Conservation (phyloP, 2,113 vertebrate genomes). For the Erythrolamprus reginae region DNA sequence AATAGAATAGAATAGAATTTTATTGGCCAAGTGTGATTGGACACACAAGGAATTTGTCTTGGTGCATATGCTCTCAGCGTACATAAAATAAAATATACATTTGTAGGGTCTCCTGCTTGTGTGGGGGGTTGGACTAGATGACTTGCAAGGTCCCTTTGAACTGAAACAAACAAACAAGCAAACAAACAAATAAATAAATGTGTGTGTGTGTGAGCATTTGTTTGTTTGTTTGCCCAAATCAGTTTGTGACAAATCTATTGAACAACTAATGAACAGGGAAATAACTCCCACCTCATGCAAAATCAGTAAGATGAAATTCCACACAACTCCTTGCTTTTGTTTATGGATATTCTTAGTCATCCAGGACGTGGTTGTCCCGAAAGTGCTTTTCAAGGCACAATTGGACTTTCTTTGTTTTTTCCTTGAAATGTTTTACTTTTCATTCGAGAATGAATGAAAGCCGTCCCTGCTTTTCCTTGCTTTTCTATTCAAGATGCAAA, state of each 20-base stretch:
- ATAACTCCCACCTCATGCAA: not conserved
- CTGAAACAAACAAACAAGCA: too few species aligned
- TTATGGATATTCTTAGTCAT: not conserved
- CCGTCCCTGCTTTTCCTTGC: not conserved
- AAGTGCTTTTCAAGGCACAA: not conserved
- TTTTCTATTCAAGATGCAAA: not conserved
- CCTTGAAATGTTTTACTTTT: not conserved
- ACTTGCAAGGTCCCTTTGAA: too few species aligned
- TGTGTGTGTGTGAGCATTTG: too few species aligned
- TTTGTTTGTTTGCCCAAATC: not conserved
- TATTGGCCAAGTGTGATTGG: too few species aligned
- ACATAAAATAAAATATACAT: too few species aligned
- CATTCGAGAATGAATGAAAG: too few species aligned
- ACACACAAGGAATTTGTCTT: too few species aligned
- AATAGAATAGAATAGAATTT: too few species aligned
- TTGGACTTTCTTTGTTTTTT: not conserved
- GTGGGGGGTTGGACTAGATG: too few species aligned
- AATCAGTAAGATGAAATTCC: not conserved
- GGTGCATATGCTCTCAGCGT: too few species aligned
- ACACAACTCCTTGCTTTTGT: not conserved
- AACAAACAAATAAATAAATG: too few species aligned
- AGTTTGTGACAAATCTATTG: not conserved
- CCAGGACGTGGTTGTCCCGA: not conserved
- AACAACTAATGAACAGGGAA: not conserved
- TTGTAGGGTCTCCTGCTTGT: too few species aligned